Evolutionary conservation across 1,140 invertebrate genomes (phyloP).

Genomic region (Drosophila tristis): DNA sequence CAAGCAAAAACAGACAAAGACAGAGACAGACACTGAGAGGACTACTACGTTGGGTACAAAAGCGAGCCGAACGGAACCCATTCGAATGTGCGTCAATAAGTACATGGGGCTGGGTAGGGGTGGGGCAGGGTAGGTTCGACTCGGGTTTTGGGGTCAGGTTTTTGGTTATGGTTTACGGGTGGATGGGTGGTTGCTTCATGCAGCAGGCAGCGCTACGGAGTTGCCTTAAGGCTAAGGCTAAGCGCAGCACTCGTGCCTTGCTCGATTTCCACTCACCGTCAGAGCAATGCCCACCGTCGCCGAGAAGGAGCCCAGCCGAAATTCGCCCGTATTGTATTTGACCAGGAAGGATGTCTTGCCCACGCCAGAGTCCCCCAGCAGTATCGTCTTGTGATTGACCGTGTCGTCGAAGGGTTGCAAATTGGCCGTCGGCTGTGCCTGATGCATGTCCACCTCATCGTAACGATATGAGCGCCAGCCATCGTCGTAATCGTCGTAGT

Average conservation of each 20-base stretch:
- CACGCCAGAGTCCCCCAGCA: constrained; percentile 95
- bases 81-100: constrained; percentile 53
- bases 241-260: not conserved
- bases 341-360: constrained; percentile 97
- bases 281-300: constrained; percentile 98
- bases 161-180: not conserved
- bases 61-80: constrained; percentile 35
- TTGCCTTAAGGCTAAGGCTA: constrained; percentile 9
- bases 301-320: constrained; percentile 96
- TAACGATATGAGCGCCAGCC: constrained; percentile 83
- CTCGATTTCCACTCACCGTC: constrained; percentile 71
- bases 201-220: constrained; percentile 20
- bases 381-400: constrained; percentile 81
- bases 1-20: constrained; percentile 31
- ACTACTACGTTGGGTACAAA: constrained; percentile 11
- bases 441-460: constrained; percentile 80
- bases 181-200: constrained; percentile 25
- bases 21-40: constrained; percentile 9
- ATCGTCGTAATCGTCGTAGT: constrained; percentile 72
- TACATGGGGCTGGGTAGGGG: constrained; percentile 11
- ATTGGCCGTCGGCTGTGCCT: constrained; percentile 42
- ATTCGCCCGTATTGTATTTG: constrained; percentile 97
- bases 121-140: constrained; percentile 1
- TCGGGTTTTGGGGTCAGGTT: constrained; percentile 7
- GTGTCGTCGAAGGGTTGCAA: constrained; percentile 77